A percentile compares a stretch with the other conserved stretches of the same genome.
These are phyloP conservation scores for Xiphophorus hellerii DNA, from an alignment of 2,113 vertebrate species.

Conservation along the genomic window DNA sequence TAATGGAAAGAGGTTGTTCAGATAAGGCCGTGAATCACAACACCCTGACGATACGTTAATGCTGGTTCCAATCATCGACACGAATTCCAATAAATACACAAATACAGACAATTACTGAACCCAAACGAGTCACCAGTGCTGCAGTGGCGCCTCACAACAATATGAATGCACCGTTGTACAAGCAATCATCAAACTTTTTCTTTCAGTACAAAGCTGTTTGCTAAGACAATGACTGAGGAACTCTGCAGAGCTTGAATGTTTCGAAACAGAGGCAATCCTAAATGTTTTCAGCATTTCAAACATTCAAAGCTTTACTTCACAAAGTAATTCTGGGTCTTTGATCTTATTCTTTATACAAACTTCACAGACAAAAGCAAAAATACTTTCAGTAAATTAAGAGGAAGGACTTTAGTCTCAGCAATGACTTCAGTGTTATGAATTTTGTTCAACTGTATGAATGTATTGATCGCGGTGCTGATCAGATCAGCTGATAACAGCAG, in stretches of 20 bases:
- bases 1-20: conserved; percentile 32
- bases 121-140: not conserved
- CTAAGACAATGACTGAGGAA: not conserved
- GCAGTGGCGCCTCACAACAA: not conserved
- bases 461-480: no score
- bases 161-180: no score
- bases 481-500: no score
- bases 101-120: not conserved
- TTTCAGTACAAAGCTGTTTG: not conserved
- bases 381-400: not conserved
- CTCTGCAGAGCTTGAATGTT: not conserved
- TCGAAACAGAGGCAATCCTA: not conserved
- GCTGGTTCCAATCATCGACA: conserved; percentile 14
- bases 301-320: not conserved
- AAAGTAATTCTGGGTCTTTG: not conserved
- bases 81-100: not conserved
- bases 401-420: not conserved
- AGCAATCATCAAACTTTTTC: not conserved
- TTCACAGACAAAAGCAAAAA: not conserved
- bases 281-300: not conserved
- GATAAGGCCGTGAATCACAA: conserved; percentile 29
- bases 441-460: no score
- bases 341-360: not conserved
- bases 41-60: conserved; percentile 19
- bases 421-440: not conserved